Conservation (phyloP, 2,113 vertebrate species). For the Cyphomyrus plagiostoma region DNA sequence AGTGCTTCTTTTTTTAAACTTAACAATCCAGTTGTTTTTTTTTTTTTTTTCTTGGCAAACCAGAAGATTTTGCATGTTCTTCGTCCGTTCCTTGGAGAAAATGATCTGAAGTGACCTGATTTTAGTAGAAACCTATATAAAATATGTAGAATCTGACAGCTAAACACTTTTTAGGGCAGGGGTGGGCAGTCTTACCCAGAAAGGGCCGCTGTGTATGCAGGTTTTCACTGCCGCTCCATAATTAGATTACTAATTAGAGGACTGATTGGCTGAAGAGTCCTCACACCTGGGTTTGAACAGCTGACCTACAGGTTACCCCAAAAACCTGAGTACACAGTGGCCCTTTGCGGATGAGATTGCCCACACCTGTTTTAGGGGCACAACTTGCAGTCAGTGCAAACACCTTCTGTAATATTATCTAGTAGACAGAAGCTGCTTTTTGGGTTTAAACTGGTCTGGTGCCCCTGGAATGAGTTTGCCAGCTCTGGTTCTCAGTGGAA, state of each 20-base stretch:
- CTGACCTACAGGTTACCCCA: not conserved
- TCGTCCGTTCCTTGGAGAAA: not conserved
- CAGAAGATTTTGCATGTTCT: not conserved
- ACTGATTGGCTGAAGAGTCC: not conserved
- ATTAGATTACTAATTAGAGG: not conserved
- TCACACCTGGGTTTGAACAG: not conserved
- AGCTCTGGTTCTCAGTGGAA: not conserved
- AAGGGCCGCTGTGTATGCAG: not conserved
- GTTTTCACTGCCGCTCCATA: not conserved
- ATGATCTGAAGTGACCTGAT: not conserved
- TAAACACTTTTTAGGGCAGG: not conserved
- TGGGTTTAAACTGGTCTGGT: not conserved
- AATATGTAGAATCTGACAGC: not conserved
- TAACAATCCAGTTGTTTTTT: not conserved
- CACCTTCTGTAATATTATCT: not conserved
- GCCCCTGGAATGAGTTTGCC: not conserved
- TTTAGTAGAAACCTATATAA: not conserved
- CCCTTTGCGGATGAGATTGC: not conserved
- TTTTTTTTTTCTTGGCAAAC: not conserved
- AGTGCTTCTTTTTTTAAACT: not conserved
- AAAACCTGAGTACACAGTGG: not conserved
- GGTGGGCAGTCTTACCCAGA: not conserved
- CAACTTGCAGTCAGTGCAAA: not conserved
- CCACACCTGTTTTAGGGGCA: not conserved
- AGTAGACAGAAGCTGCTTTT: not conserved